phyloP scores from a whole-genome alignment of 1,140 invertebrate species.

The Drosophila kohkoa region DNA sequence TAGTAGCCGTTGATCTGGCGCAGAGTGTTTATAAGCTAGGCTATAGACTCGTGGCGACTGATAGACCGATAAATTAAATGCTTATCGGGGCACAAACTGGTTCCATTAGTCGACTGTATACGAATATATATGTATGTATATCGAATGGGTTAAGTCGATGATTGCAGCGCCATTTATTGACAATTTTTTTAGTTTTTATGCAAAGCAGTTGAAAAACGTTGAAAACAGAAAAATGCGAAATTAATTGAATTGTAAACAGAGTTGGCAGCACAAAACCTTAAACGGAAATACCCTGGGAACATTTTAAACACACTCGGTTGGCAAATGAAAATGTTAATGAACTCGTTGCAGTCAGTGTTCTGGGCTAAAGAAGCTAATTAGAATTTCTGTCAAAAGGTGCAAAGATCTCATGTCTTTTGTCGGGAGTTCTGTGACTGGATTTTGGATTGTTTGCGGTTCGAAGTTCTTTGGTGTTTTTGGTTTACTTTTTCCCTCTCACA shows the following conservation, averaged over 20 bases:
- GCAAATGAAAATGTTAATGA: conserved; percentile 47
- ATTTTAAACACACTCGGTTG: not conserved
- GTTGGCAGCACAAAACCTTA: conserved; percentile 19
- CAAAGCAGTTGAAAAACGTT: conserved; percentile 19
- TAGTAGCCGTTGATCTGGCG: conserved; percentile 8
- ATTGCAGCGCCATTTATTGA: conserved; percentile 47
- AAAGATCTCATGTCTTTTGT: conserved; percentile 43
- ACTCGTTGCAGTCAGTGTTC: conserved; percentile 21
- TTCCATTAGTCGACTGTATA: conserved; percentile 81
- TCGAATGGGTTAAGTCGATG: conserved; percentile 5
- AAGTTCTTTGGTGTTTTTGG: conserved; percentile 6
- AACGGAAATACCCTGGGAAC: conserved; percentile 40
- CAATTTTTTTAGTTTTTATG: conserved; percentile 45
- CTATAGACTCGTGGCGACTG: conserved; percentile 22
- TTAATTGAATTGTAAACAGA: conserved; percentile 50
- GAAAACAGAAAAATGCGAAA: conserved; percentile 26
- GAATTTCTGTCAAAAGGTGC: conserved; percentile 57
- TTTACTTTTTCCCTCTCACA: conserved; percentile 17
- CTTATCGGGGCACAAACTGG: conserved; percentile 70
- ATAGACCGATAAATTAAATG: conserved; percentile 75
- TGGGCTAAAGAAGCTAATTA: conserved; percentile 32
- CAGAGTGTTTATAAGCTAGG: conserved; percentile 4
- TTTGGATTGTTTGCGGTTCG: conserved; percentile 18
- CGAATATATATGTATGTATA: not conserved
- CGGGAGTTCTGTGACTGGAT: not conserved